A percentile compares a stretch with the other conserved stretches of the same genome.
These are phyloP conservation scores for Oreortyx pictus DNA, from an alignment of 2,797 vertebrate species.

Conservation along the genomic window DNA sequence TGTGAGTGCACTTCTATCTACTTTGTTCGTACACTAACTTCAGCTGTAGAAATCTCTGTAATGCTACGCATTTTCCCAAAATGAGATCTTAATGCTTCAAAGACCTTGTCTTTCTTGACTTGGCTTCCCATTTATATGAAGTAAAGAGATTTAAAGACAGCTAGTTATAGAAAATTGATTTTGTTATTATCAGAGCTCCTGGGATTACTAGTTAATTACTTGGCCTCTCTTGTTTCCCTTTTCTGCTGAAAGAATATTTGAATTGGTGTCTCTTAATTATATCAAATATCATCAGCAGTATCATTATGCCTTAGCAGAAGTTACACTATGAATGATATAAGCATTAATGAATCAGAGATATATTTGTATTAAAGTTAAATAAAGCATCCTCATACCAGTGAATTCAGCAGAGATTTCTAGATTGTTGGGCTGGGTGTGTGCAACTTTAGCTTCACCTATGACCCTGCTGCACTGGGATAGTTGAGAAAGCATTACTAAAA, in stretches of 20 bases:
- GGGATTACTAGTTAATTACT: neutral
- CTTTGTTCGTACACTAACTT: neutral
- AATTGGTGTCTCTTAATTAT: neutral
- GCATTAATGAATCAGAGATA: neutral
- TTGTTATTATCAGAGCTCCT: neutral
- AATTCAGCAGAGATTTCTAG: neutral
- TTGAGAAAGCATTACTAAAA: neutral
- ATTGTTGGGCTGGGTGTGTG: conserved; percentile 3
- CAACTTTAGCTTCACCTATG: neutral
- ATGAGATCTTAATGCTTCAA: neutral
- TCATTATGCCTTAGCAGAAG: neutral
- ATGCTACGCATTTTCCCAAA: neutral
- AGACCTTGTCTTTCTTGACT: neutral
- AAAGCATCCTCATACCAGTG: neutral
- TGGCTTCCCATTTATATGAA: neutral
- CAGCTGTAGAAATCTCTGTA: neutral
- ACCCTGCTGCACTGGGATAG: neutral
- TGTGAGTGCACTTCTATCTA: neutral
- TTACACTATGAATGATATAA: neutral
- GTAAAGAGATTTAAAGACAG: neutral
- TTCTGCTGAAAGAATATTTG: neutral
- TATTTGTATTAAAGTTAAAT: neutral
- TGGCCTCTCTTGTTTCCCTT: neutral
- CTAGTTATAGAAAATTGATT: neutral
- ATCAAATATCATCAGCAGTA: neutral